phyloP scores from a whole-genome alignment of 2,113 vertebrate genomes.

The Garra rufa region DNA sequence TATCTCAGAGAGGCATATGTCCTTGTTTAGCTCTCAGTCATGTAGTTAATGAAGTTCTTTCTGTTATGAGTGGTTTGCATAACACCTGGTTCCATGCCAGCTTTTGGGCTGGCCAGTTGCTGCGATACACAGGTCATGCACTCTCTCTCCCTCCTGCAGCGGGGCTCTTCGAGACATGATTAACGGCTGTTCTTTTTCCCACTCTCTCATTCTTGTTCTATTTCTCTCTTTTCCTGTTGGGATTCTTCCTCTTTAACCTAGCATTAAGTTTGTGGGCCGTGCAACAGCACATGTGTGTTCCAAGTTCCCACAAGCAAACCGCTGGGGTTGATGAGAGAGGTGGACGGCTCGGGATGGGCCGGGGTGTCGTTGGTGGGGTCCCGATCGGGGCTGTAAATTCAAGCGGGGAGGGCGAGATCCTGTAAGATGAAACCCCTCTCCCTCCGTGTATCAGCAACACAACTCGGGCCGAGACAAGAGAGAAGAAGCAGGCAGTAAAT shows the following conservation, averaged over 20 bases:
- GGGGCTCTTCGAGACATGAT: constrained; percentile 55
- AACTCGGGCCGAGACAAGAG: constrained; percentile 77
- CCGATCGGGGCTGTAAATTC: constrained; percentile 75
- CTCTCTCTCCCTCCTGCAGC: constrained; percentile 53
- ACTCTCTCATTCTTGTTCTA: constrained; percentile 48
- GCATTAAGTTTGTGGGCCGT: constrained; percentile 46
- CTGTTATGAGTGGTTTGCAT: constrained; percentile 30
- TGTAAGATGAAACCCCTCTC: constrained; percentile 78
- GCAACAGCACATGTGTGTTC: constrained; percentile 28
- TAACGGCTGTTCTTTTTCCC: constrained; percentile 58
- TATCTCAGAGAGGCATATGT: not conserved
- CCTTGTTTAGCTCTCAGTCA: not conserved
- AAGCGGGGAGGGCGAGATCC: constrained; percentile 70
- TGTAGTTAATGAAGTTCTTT: constrained; percentile 18
- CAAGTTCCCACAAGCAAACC: constrained; percentile 35
- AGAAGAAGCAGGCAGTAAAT: constrained; percentile 84
- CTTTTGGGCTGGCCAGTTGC: constrained; percentile 67
- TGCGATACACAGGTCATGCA: constrained; percentile 71
- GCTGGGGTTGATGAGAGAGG: constrained; percentile 29
- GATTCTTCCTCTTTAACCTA: constrained; percentile 9
- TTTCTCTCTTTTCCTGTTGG: not conserved
- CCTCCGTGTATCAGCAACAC: constrained; percentile 74
- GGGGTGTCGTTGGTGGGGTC: constrained; percentile 32
- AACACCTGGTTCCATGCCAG: constrained; percentile 60
- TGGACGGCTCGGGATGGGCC: constrained; percentile 32